Base-by-base conservation (phyloP, 2,113 vertebrate species). In the Macroglossus sobrinus region DNA sequence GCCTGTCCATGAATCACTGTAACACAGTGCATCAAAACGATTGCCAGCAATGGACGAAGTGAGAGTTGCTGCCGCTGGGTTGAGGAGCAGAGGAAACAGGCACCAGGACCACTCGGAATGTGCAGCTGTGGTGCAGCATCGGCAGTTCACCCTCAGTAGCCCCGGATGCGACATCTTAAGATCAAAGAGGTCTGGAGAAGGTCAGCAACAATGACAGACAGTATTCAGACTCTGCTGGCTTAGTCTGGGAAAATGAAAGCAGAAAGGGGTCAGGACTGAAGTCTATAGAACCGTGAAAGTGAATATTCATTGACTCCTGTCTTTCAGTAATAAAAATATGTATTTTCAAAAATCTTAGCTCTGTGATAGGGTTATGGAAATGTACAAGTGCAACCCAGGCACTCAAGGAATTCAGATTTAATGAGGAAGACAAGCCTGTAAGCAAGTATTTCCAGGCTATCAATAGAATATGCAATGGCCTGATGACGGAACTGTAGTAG, bases 1-100 rank as follows among this genome's bases (percentile, higher is more conserved):
- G 15, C 16, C 18, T 80, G 16, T 19, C 53, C 45, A 80, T 94
- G 96, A 95, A 91, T 96, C 95, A 95, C 24, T 61, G 38, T 57
- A 24, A 57, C 50, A 4, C 50, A 61, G 69, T 43, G 38, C 64
- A 47, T 75, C 38, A 92, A 38, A 63, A 59, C 4, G 2, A 28
- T 13, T 59, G 50, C 88, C 88, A 96, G 88, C 24, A 68, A 55
- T 21, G 55, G 84, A 33, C 22, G 35, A 75, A 35, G 26, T 7
- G 2, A 30, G 45, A 47, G 59, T 33, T 79, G 80, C 40, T 80
- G 76, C 72, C 4, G 0, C 35, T n/a, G 30, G 28, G 43, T 40
- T 8, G 45, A 86, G 26, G 75, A 15, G 26, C 40, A 86, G 38
- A 55, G 75, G 55, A 84, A 90, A 84, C 30, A 89, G 94, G 81